Conservation (phyloP, 2,797 vertebrate species). For the Schizopygopsis pylzovi region DNA sequence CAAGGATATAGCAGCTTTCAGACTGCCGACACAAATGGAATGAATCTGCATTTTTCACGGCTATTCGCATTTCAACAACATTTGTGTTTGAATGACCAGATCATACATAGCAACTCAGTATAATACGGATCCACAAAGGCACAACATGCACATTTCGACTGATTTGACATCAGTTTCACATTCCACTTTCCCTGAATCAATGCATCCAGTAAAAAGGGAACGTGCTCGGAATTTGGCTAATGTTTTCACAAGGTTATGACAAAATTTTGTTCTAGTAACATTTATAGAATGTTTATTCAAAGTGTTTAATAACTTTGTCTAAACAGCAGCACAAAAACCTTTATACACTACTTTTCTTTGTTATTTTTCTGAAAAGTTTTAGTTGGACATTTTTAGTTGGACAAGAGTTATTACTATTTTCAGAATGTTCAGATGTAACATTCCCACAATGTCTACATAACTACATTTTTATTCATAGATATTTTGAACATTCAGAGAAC, state of each 20-base stretch:
- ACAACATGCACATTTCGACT: neutral
- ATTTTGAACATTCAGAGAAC: neutral
- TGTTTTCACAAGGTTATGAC: too few relatives aligned
- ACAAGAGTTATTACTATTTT: too few relatives aligned
- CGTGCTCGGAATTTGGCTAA: neutral
- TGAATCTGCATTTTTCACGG: constrained; percentile 1
- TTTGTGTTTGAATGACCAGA: neutral
- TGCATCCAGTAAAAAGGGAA: neutral
- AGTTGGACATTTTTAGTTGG: too few relatives aligned
- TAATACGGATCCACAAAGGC: neutral
- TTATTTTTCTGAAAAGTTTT: too few relatives aligned
- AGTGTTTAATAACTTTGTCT: too few relatives aligned
- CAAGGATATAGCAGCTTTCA: neutral
- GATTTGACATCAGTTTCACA: neutral
- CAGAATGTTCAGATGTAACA: too few relatives aligned
- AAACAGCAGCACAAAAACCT: too few relatives aligned
- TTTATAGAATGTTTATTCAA: too few relatives aligned
- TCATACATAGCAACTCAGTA: neutral
- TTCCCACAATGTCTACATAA: too few relatives aligned
- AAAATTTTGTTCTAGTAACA: too few relatives aligned
- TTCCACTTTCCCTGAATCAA: neutral
- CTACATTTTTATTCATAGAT: too few relatives aligned
- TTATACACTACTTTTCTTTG: too few relatives aligned
- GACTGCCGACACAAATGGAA: constrained; percentile 5
- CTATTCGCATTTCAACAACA: neutral